These are phyloP conservation scores for Carcharodon carcharias DNA, from an alignment of 2,797 vertebrate species.

Conservation along the genomic window DNA sequence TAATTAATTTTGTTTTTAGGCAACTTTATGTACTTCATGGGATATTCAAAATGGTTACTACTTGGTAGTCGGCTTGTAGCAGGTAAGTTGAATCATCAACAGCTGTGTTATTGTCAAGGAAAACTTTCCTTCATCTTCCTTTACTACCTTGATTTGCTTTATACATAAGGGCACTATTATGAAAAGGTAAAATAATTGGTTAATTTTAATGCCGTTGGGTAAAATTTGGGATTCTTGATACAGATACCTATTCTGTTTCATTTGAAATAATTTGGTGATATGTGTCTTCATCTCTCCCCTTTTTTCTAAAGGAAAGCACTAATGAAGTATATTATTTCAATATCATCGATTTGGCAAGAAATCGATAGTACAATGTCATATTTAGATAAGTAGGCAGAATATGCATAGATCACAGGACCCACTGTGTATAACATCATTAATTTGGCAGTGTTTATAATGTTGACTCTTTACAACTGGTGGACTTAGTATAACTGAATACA, in stretches of 20 bases:
- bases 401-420: not conserved
- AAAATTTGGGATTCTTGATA: not conserved
- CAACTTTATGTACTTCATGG: conserved; percentile 77
- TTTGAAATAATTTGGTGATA: not conserved
- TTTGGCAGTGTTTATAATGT: not conserved
- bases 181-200: not conserved
- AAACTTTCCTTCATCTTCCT: not conserved
- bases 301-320: too few relatives aligned
- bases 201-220: not conserved
- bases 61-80: conserved; percentile 70
- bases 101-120: not conserved
- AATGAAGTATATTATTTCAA: not conserved
- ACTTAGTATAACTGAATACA: not conserved
- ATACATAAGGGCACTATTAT: not conserved
- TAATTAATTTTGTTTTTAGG: conserved; percentile 49
- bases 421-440: not conserved
- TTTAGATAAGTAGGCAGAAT: not conserved
- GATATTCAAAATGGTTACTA: conserved; percentile 72
- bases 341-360: not conserved
- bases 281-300: not conserved
- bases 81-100: conserved; percentile 52
- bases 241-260: not conserved
- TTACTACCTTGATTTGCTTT: not conserved
- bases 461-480: not conserved
- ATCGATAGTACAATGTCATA: not conserved